phyloP scores from a whole-genome alignment of 2,797 vertebrate genomes.

The Taeniopygia guttata region DNA sequence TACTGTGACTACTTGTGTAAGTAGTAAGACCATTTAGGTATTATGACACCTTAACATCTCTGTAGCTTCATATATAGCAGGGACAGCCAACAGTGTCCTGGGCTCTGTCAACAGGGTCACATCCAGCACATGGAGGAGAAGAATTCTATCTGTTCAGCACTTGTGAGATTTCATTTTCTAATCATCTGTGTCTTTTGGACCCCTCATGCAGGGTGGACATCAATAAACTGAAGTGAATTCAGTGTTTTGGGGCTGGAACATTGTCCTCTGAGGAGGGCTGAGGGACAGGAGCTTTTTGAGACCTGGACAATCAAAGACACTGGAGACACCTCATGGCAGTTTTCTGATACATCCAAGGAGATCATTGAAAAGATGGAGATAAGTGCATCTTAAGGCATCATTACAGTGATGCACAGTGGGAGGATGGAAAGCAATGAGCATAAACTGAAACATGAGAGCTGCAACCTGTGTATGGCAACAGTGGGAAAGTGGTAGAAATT shows the following conservation, averaged over 20 bases:
- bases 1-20: background rate
- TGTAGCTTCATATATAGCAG: background rate
- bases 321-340: background rate
- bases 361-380: background rate
- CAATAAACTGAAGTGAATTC: background rate
- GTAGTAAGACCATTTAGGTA: background rate
- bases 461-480: fast-evolving
- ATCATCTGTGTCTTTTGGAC: background rate
- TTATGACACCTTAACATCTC: background rate
- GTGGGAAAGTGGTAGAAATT: background rate
- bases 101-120: background rate
- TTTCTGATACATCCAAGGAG: background rate
- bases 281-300: background rate
- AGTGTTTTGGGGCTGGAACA: background rate
- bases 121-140: background rate
- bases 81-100: background rate
- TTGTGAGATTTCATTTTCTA: background rate
- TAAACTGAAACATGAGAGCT: background rate
- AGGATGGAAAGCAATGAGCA: background rate
- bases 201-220: background rate
- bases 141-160: background rate
- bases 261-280: background rate
- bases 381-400: background rate
- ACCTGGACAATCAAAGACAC: background rate
- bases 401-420: background rate